Conservation (phyloP, 2,888 invertebrate genomes). For the Drosophila antonietae region DNA sequence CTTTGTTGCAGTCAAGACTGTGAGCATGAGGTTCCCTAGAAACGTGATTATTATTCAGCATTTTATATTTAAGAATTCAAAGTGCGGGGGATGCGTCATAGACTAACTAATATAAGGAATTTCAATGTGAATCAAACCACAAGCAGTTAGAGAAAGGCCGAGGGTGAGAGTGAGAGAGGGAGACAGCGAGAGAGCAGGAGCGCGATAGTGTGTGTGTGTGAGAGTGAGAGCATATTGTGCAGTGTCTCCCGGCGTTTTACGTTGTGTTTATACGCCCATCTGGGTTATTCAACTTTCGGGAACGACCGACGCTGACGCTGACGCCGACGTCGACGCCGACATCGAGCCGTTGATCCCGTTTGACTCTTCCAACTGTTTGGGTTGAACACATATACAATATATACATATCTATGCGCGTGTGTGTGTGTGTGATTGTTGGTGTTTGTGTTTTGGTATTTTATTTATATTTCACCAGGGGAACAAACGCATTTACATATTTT, state of each 20-base stretch:
- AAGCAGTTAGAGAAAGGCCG: background rate
- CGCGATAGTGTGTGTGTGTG: slow-evolving; percentile 3
- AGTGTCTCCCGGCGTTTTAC: slow-evolving; percentile 53
- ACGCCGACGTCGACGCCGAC: slow-evolving; percentile 4
- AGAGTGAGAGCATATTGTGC: slow-evolving; percentile 19
- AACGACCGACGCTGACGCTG: slow-evolving; percentile 43
- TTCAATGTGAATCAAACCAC: slow-evolving; percentile 37
- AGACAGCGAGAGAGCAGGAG: background rate
- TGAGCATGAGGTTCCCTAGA: background rate
- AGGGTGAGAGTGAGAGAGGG: slow-evolving; percentile 1
- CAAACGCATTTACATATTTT: slow-evolving; percentile 75
- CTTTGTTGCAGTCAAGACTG: background rate
- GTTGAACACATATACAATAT: slow-evolving; percentile 31
- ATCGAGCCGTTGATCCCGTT: slow-evolving; percentile 74
- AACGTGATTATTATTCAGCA: background rate
- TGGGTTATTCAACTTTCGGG: slow-evolving; percentile 78
- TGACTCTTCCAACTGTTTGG: slow-evolving; percentile 71
- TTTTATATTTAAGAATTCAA: background rate
- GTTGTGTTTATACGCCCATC: slow-evolving; percentile 74
- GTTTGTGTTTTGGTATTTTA: slow-evolving; percentile 50
- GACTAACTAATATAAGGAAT: slow-evolving; percentile 24
- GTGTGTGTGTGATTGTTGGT: slow-evolving; percentile 18
- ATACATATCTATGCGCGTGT: slow-evolving; percentile 18
- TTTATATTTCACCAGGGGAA: slow-evolving; percentile 64
- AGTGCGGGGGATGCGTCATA: background rate